Evolutionary conservation across 35 echinoderm and acorn worm genomes (phyloP).

Genomic region (Diadema setosum): DNA sequence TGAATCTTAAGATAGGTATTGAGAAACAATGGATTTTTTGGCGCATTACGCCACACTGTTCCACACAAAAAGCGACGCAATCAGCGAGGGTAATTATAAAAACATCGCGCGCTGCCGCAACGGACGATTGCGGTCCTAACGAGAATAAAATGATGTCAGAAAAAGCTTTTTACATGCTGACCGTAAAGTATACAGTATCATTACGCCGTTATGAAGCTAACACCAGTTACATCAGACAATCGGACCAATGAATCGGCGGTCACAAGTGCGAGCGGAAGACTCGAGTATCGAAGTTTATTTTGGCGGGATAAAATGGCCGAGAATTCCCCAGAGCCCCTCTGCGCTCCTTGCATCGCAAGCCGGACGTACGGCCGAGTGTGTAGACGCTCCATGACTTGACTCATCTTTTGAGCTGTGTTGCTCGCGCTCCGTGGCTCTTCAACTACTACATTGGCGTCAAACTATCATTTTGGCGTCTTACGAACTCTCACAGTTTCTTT

Average conservation of each 20-base stretch:
- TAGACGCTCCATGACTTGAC: too few relatives aligned
- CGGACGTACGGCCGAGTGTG: too few relatives aligned
- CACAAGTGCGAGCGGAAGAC: neutral
- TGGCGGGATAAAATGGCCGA: too few relatives aligned
- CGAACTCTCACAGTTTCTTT: too few relatives aligned
- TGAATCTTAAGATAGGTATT: constrained; percentile 19
- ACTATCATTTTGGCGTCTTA: too few relatives aligned
- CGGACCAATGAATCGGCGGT: neutral
- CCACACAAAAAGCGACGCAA: neutral
- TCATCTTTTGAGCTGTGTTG: too few relatives aligned
- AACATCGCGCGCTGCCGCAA: neutral
- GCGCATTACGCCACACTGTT: constrained; percentile 20
- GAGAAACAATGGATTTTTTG: neutral
- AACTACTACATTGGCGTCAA: too few relatives aligned
- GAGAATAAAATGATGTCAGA: neutral
- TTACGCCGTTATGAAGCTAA: constrained; percentile 10
- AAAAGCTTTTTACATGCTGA: neutral
- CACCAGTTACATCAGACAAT: constrained; percentile 16
- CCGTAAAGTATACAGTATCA: constrained; percentile 30
- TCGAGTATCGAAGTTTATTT: too few relatives aligned
- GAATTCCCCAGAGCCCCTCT: too few relatives aligned
- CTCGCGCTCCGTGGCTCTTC: too few relatives aligned
- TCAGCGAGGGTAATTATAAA: constrained; percentile 6
- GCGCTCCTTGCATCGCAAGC: too few relatives aligned
- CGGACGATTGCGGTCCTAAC: neutral